phyloP scores from a whole-genome alignment of 2,797 vertebrate species.

The Leucoraja ocellata region DNA sequence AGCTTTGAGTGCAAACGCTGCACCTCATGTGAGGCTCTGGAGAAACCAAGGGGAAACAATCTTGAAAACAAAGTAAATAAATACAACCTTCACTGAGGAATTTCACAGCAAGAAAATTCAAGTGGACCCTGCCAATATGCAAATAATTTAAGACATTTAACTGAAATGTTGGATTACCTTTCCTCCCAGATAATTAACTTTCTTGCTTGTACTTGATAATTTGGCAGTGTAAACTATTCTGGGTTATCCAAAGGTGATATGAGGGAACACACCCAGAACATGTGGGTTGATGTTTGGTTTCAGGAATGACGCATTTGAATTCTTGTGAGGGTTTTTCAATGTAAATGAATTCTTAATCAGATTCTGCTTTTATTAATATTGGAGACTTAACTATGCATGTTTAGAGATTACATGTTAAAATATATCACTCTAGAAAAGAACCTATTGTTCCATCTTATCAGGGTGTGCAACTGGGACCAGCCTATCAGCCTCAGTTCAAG shows the following conservation, averaged over 20 bases:
- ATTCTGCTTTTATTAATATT: background rate
- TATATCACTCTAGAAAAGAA: background rate
- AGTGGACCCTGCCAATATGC: background rate
- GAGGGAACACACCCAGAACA: background rate
- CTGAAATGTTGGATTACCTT: background rate
- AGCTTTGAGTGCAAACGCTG: background rate
- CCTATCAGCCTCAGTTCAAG: background rate
- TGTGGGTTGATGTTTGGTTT: background rate
- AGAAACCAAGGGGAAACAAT: background rate
- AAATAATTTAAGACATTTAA: background rate
- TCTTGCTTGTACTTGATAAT: background rate
- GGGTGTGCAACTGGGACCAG: background rate
- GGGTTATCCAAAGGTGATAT: background rate
- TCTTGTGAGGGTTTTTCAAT: background rate
- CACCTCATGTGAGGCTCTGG: background rate
- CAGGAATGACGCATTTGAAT: background rate
- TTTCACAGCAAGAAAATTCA: background rate
- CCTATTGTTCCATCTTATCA: constrained; percentile 1
- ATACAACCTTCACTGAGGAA: background rate
- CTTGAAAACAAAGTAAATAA: background rate
- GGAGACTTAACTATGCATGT: constrained; percentile 19
- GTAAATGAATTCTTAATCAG: background rate
- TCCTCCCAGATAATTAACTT: background rate
- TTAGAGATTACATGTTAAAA: background rate
- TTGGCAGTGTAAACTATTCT: background rate